Evolutionary conservation across 2,797 vertebrate genomes (phyloP).

Genomic region (Sciurus vulgaris): DNA sequence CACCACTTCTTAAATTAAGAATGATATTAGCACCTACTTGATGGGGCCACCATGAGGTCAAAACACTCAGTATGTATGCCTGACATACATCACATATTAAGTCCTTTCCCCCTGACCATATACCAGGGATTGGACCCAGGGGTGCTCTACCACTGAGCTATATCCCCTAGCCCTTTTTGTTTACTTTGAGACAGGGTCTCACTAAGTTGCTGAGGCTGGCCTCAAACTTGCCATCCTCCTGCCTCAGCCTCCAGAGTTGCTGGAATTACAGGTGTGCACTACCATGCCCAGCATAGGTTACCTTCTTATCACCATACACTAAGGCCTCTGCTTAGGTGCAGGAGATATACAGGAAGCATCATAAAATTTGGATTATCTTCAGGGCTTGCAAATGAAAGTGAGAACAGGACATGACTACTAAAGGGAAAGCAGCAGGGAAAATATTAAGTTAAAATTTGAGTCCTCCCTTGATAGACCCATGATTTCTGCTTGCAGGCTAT

Average conservation of each 20-base stretch:
- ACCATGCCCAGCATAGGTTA: neutral
- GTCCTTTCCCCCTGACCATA: too few species aligned
- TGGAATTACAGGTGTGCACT: too few species aligned
- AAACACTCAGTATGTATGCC: neutral
- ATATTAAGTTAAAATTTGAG: constrained; percentile 76
- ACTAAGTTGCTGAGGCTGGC: too few species aligned
- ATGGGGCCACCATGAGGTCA: neutral
- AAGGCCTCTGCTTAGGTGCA: neutral
- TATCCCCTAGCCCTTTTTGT: too few species aligned
- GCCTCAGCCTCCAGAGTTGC: too few species aligned
- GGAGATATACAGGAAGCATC: constrained; percentile 21
- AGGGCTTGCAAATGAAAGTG: constrained; percentile 70
- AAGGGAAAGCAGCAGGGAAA: constrained; percentile 64
- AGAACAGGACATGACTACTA: constrained; percentile 48
- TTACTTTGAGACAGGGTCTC: too few species aligned
- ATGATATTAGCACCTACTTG: neutral
- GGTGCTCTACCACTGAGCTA: too few species aligned
- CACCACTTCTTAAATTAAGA: constrained; percentile 17
- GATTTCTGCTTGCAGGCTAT: constrained; percentile 73
- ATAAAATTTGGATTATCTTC: constrained; percentile 41
- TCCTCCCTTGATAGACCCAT: constrained; percentile 69
- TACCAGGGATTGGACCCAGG: too few species aligned
- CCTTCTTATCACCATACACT: neutral
- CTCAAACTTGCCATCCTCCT: too few species aligned
- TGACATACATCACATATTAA: neutral